phyloP scores from a whole-genome alignment of 2,888 invertebrate genomes.

The Dolichopus griseipennis region DNA sequence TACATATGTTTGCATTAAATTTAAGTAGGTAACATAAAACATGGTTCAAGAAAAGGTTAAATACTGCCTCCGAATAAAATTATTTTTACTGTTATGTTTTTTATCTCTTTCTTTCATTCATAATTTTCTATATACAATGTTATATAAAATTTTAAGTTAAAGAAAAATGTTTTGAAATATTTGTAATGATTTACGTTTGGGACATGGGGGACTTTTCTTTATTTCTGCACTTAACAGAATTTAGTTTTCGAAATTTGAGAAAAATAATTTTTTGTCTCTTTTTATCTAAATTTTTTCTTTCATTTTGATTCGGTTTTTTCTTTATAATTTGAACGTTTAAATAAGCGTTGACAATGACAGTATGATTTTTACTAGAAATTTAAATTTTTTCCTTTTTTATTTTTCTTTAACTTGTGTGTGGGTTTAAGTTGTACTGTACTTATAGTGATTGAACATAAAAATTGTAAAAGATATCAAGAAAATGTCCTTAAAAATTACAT shows the following conservation, averaged over 20 bases:
- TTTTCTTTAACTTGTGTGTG: too few species aligned
- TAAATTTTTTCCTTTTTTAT: too few species aligned
- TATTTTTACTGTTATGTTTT: background rate
- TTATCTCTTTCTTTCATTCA: background rate
- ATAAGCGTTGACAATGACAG: background rate
- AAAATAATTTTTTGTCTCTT: too few species aligned
- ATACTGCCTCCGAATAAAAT: background rate
- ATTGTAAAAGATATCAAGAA: too few species aligned
- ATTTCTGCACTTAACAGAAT: background rate
- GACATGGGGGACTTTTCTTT: background rate
- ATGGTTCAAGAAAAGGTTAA: background rate
- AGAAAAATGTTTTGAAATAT: background rate
- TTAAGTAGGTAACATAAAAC: slow-evolving; percentile 6
- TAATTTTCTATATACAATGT: background rate
- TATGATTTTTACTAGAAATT: too few species aligned
- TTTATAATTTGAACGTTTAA: too few species aligned
- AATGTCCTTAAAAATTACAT: too few species aligned
- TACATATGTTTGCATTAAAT: background rate
- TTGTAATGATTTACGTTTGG: background rate
- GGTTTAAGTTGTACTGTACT: too few species aligned
- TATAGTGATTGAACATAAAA: too few species aligned
- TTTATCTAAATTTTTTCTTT: too few species aligned
- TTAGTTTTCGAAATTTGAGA: background rate
- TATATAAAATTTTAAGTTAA: background rate
- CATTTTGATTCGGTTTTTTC: too few species aligned